These are phyloP conservation scores for Sebastolobus altivelis DNA, from an alignment of 2,797 vertebrate species.

Conservation along the genomic window DNA sequence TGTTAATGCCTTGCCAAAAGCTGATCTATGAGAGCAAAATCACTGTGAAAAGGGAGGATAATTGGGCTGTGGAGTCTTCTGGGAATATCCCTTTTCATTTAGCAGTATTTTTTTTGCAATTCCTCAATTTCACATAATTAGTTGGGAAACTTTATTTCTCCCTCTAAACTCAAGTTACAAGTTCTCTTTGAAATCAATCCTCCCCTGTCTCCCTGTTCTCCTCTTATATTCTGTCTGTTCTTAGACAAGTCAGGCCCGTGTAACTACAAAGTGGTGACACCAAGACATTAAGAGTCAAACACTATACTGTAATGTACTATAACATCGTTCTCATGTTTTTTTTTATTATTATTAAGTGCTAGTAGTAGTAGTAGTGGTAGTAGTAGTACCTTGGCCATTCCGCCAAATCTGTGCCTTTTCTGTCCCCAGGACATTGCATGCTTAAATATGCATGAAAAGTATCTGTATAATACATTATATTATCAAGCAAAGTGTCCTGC, in stretches of 20 bases:
- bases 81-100: constrained; percentile 41
- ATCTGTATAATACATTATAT: too few species aligned
- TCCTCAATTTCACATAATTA: constrained; percentile 60
- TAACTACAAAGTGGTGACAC: constrained; percentile 20
- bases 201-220: constrained; percentile 24
- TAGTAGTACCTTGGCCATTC: background rate
- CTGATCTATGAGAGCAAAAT: constrained; percentile 12
- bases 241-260: background rate
- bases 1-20: background rate
- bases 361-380: too few species aligned
- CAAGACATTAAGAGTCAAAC: background rate
- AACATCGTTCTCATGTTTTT: background rate
- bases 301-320: background rate
- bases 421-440: too few species aligned
- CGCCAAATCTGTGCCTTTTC: too few species aligned
- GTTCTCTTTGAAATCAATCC: constrained; percentile 61
- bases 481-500: too few species aligned
- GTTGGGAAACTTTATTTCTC: constrained; percentile 49
- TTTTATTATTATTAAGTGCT: background rate
- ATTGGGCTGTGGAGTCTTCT: constrained; percentile 35
- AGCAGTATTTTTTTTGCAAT: constrained; percentile 40
- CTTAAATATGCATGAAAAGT: too few species aligned
- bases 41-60: constrained; percentile 25
- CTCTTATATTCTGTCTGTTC: constrained; percentile 58
- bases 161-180: constrained; percentile 33